These are phyloP conservation scores for Andrena chrysosceles DNA, from an alignment of 2,888 invertebrate species.

Conservation along the genomic window DNA sequence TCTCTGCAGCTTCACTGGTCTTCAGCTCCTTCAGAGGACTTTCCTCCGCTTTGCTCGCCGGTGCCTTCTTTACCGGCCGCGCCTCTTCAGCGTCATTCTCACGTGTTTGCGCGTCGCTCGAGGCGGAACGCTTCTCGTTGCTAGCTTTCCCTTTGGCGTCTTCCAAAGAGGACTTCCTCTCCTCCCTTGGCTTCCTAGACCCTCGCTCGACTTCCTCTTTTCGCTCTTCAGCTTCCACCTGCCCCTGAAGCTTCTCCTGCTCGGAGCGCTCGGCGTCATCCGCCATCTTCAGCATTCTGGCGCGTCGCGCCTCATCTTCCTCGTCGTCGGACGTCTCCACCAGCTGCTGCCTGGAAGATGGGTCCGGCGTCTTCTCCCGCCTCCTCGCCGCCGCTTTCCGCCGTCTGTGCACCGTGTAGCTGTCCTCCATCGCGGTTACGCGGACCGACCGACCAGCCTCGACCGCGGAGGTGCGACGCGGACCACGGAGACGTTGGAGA, in stretches of 20 bases:
- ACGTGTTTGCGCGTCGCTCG: constrained; percentile 40
- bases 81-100: constrained; percentile 33
- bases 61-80: constrained; percentile 52
- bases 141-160: constrained; percentile 8
- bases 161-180: neutral
- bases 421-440: constrained; percentile 79
- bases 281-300: constrained; percentile 80
- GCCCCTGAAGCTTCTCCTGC: constrained; percentile 71
- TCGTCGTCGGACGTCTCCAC: constrained; percentile 76
- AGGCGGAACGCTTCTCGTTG: constrained; percentile 1
- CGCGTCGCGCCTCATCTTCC: constrained; percentile 76
- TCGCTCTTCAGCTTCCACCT: constrained; percentile 75
- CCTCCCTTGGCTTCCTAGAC: constrained; percentile 4
- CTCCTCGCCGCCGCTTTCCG: constrained; percentile 79
- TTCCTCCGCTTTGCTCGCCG: constrained; percentile 47
- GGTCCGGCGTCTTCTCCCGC: constrained; percentile 81
- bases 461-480: constrained; percentile 5
- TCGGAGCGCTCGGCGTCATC: constrained; percentile 80
- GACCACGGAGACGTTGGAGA: constrained; percentile 18
- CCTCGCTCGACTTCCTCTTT: constrained; percentile 16
- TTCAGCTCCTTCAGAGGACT: constrained; percentile 10
- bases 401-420: constrained; percentile 82
- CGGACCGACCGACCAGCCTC: neutral
- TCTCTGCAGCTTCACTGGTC: neutral
- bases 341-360: constrained; percentile 65